phyloP scores from a whole-genome alignment of 2,888 invertebrate species.

The Ptychoptera albimana region DNA sequence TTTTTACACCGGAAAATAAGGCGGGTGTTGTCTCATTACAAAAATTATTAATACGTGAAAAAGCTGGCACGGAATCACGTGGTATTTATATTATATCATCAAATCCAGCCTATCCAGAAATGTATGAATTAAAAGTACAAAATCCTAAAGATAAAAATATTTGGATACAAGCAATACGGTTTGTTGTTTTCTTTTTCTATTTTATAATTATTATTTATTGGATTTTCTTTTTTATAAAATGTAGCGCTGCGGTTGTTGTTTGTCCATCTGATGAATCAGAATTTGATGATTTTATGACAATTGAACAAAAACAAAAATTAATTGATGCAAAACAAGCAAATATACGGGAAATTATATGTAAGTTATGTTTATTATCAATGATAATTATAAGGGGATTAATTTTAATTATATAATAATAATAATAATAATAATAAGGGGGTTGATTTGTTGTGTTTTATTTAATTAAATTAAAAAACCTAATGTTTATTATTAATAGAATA shows the following conservation, averaged over 20 bases:
- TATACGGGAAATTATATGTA: conserved; percentile 67
- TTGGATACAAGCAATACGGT: conserved; percentile 81
- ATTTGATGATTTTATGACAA: conserved; percentile 48
- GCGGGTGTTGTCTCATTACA: conserved; percentile 86
- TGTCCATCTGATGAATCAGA: conserved; percentile 71
- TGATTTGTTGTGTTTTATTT: too few relatives aligned
- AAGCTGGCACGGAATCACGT: conserved; percentile 76
- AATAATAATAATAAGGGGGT: too few relatives aligned
- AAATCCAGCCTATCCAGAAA: conserved; percentile 82
- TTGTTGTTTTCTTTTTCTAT: conserved; percentile 7
- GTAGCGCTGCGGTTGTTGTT: conserved; percentile 58
- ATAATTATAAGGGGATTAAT: too few relatives aligned
- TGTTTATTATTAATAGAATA: too few relatives aligned
- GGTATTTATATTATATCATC: conserved; percentile 88
- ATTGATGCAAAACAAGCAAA: conserved; percentile 64
- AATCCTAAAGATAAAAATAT: conserved; percentile 76
- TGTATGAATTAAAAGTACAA: conserved; percentile 85
- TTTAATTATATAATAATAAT: too few relatives aligned
- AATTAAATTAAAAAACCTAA: too few relatives aligned
- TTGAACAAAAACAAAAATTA: conserved; percentile 62
- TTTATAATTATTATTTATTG: not conserved
- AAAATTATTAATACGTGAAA: conserved; percentile 82
- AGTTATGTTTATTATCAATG: conserved; percentile 18
- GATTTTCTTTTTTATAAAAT: conserved; percentile 3
- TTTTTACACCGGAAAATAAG: conserved; percentile 90